These are phyloP conservation scores for Xiphorhynchus elegans DNA, from an alignment of 2,113 vertebrate genomes.

Conservation along the genomic window DNA sequence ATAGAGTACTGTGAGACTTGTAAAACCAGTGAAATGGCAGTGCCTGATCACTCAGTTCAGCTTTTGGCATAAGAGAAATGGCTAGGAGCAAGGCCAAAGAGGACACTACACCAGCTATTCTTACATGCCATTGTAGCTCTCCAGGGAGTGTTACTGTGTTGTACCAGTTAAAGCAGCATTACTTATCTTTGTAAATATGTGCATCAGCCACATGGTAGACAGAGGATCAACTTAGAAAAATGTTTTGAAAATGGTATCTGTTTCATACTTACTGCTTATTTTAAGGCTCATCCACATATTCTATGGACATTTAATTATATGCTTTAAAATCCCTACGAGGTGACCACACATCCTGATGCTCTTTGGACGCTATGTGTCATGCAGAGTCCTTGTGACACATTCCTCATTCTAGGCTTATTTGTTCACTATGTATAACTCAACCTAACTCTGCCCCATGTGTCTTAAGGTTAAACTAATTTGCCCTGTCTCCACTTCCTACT, in stretches of 20 bases:
- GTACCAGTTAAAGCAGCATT: neutral
- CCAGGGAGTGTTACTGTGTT: neutral
- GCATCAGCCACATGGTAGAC: neutral
- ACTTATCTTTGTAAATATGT: neutral
- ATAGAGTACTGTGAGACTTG: neutral
- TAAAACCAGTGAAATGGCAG: neutral
- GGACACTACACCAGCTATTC: neutral
- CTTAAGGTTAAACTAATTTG: neutral
- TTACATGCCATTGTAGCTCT: neutral
- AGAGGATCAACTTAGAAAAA: neutral
- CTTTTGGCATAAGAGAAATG: neutral
- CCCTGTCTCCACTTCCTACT: neutral
- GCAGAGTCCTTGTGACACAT: neutral
- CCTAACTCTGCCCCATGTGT: neutral
- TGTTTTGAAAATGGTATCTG: neutral
- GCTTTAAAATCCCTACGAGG: neutral
- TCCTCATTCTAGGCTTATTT: neutral
- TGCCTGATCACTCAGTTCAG: neutral
- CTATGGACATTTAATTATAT: neutral
- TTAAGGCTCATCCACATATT: neutral
- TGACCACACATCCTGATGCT: neutral
- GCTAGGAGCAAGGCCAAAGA: neutral
- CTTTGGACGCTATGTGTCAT: neutral
- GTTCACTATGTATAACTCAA: neutral
- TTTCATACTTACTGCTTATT: neutral